Evolutionary conservation across 2,113 vertebrate species (phyloP), one percentile per base, ranked within the genome.

Genomic region (Mesitornis unicolor): DNA sequence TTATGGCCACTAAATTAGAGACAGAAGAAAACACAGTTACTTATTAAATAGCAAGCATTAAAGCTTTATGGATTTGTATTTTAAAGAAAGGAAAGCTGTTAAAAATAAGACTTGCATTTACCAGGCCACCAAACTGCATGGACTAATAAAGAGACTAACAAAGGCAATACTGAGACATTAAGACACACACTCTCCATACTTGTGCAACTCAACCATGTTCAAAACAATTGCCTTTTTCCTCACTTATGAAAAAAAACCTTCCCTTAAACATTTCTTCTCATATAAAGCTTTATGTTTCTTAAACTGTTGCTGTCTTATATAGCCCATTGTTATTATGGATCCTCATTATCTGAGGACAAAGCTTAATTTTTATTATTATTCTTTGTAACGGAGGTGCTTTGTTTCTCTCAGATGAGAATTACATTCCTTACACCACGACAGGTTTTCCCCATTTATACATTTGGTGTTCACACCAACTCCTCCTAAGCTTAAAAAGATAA

Each of bases 61-160:
- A 97, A 97, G 94, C 95, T 97, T 97, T 97, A 97, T 95, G 91
- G 11, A 85, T 97, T 96, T 76, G 87, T 97, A 95, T 89, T 91
- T 11, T 79, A 67, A 79, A 68, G 74, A 83, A 70, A 43, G 45
- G 14, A 69, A 96, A 74, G 93, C 87, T 92, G 84, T 95, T 97
- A 94, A 97, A 96, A 97, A 95, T 97, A 97, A 96, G 94, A 93
- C 96, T 96, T 93, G 95, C 94, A 86, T 96, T 96, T 96, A 92
- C 93, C 93, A 97, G 95, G 94, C 74, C 94, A 96, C 87, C 93
- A 96, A 96, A 97, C 67, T 93, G 93, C 95, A 87, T 87, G 77
- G 90, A 89, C 82, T 95, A 86, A 81, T 94, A 94, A 85, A 95
- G 93, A 95, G 71, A 95, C 93, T 89, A 94, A 96, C 87, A 83